A percentile compares a stretch with the other conserved stretches of the same genome.
phyloP scores from a whole-genome alignment of 2,888 invertebrate species.

The Geophilus truncorum region DNA sequence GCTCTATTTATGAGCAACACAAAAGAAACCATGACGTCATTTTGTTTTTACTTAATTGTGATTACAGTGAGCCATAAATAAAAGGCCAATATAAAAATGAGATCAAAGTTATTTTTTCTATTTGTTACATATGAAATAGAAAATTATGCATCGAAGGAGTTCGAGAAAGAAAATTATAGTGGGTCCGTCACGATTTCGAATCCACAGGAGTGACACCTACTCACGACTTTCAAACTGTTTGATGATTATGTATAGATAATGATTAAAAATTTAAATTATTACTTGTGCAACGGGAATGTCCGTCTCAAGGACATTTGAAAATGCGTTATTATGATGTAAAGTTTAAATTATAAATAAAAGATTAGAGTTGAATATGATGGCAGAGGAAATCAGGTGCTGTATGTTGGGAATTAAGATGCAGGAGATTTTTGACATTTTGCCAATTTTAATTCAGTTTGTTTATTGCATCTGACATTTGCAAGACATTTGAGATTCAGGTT shows the following conservation, averaged over 20 bases:
- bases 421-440: background rate
- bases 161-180: conserved; percentile 2
- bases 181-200: background rate
- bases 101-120: background rate
- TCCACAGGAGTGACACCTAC: background rate
- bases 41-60: too few relatives aligned
- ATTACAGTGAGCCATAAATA: too few relatives aligned
- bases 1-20: too few relatives aligned
- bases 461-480: background rate
- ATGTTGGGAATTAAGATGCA: too few relatives aligned
- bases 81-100: background rate
- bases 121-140: background rate
- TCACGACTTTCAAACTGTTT: conserved; percentile 4
- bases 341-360: background rate
- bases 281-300: background rate
- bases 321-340: conserved; percentile 4
- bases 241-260: background rate
- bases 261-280: conserved; percentile 1
- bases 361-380: background rate
- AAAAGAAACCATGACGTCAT: too few relatives aligned
- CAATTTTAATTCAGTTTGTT: background rate
- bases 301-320: background rate
- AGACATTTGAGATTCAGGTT: background rate
- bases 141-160: background rate
- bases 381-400: too few relatives aligned